Evolutionary conservation across 1,140 invertebrate genomes (phyloP).

Genomic region (Ips typographus): DNA sequence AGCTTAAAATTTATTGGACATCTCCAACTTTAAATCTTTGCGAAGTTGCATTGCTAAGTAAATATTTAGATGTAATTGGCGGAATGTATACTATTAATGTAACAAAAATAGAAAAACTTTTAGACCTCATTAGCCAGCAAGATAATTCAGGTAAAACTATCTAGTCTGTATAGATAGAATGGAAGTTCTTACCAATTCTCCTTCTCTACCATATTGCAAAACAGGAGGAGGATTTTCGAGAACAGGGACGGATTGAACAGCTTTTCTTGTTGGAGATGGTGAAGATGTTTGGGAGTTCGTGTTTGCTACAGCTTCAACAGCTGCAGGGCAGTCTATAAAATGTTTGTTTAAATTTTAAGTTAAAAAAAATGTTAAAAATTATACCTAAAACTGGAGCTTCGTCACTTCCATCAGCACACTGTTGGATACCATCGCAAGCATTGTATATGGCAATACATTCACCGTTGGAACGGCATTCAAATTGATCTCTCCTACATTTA

Average conservation of each 20-base stretch:
- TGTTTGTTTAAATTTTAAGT: background rate
- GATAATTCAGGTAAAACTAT: background rate
- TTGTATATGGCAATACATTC: conserved; percentile 97
- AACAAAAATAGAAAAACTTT: background rate
- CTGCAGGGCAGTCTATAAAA: conserved; percentile 4
- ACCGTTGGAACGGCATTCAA: conserved; percentile 77
- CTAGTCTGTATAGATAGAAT: background rate
- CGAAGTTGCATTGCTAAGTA: conserved; percentile 7
- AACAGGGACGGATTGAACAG: background rate
- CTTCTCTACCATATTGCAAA: conserved; percentile 28
- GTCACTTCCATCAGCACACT: conserved; percentile 90
- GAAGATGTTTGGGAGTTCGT: conserved; percentile 4
- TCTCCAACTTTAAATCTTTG: background rate
- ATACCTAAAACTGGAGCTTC: conserved; percentile 73
- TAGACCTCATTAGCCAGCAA: background rate
- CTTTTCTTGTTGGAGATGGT: conserved; percentile 7
- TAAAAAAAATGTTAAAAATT: no score
- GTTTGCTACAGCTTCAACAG: background rate
- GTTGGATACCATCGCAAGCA: conserved; percentile 91
- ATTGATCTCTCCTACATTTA: conserved; percentile 79
- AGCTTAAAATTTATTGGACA: conserved; percentile 5
- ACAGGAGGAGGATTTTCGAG: background rate
- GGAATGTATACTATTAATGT: background rate
- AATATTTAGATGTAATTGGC: conserved; percentile 3
- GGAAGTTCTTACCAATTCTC: conserved; percentile 32